Evolutionary conservation across 2,888 invertebrate species (phyloP).

Genomic region (Gastracanthus pulcherrimus): DNA sequence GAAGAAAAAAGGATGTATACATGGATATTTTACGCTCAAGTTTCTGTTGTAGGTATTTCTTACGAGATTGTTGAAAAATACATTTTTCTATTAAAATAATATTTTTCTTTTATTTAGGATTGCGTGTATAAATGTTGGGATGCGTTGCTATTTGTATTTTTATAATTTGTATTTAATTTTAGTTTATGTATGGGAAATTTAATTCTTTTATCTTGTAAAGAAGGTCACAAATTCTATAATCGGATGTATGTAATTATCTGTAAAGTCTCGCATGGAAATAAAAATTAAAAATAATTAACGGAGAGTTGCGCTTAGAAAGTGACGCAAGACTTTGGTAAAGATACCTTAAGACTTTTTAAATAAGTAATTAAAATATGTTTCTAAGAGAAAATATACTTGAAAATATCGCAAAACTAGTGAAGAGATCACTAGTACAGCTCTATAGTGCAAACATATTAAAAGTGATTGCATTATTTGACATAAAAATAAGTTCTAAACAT

Average conservation of each 20-base stretch:
- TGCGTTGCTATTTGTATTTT: not conserved
- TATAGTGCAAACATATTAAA: too few relatives aligned
- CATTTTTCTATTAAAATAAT: too few relatives aligned
- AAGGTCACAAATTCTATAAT: not conserved
- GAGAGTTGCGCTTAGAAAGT: not conserved
- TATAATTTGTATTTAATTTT: not conserved
- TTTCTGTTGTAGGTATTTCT: too few relatives aligned
- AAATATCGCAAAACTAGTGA: too few relatives aligned
- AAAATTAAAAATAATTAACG: constrained; percentile 26
- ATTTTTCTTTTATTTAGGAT: not conserved
- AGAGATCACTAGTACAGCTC: too few relatives aligned
- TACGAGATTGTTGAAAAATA: too few relatives aligned
- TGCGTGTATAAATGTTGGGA: not conserved
- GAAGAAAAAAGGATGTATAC: not conserved
- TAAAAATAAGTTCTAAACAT: too few relatives aligned
- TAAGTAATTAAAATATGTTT: not conserved
- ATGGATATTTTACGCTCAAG: too few relatives aligned
- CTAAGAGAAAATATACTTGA: too few relatives aligned
- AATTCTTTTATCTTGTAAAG: not conserved
- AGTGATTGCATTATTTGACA: too few relatives aligned
- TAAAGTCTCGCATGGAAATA: constrained; percentile 3
- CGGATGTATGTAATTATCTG: constrained; percentile 8
- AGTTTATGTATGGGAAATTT: not conserved
- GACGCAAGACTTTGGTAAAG: not conserved
- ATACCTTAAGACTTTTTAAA: not conserved